These are phyloP conservation scores for Margaritifera margaritifera DNA, from an alignment of 2,888 invertebrate species.

Conservation along the genomic window DNA sequence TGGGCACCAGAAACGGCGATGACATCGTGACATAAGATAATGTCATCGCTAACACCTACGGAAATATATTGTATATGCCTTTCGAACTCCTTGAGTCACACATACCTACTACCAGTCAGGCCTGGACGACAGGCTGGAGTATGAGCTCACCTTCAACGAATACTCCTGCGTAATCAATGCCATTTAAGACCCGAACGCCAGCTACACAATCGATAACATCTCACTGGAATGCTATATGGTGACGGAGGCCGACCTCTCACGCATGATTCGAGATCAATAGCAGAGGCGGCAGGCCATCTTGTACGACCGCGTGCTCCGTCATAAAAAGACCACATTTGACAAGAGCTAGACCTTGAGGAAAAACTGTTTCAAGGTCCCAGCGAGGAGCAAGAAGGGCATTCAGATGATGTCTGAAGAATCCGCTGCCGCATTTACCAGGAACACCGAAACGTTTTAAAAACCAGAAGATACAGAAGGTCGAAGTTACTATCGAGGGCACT, in stretches of 20 bases:
- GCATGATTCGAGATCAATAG: constrained; percentile 25
- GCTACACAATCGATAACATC: constrained; percentile 31
- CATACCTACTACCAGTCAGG: too few relatives aligned
- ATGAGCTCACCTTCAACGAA: too few relatives aligned
- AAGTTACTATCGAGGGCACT: constrained; percentile 34
- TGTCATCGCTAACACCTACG: too few relatives aligned
- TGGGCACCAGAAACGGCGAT: too few relatives aligned
- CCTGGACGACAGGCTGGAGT: too few relatives aligned
- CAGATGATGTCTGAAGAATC: constrained; percentile 35
- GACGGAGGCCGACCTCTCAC: constrained; percentile 24
- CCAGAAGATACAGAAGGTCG: constrained; percentile 33
- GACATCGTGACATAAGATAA: too few relatives aligned
- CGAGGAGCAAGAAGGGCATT: constrained; percentile 39
- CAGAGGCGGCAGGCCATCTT: constrained; percentile 17
- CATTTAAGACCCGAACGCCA: constrained; percentile 18
- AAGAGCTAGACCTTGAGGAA: constrained; percentile 38
- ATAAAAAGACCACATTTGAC: constrained; percentile 27
- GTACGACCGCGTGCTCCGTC: constrained; percentile 34
- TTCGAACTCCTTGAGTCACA: too few relatives aligned
- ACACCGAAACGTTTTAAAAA: constrained; percentile 25
- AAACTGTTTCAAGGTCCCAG: too few relatives aligned
- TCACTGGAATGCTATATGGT: constrained; percentile 37
- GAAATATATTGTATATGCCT: too few relatives aligned
- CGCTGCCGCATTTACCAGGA: constrained; percentile 5
- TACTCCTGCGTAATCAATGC: too few relatives aligned